Evolutionary conservation across 2,113 vertebrate species (phyloP), one percentile per base, ranked within the genome.

Genomic region (Eulemur macaco): DNA sequence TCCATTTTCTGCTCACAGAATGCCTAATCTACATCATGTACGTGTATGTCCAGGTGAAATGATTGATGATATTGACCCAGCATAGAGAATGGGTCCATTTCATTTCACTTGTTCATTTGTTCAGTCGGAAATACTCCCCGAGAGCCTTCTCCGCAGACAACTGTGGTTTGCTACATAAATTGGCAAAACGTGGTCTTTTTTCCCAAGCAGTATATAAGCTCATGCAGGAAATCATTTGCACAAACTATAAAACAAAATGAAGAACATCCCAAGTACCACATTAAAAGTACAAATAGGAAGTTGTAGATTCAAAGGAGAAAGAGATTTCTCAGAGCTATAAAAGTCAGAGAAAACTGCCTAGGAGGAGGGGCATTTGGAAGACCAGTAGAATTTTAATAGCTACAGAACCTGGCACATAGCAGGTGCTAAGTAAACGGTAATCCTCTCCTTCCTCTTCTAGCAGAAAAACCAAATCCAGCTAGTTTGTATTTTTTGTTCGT

Each of bases 241-340:
- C 37, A 87, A 64, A 82, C 42, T 69, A 3, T 85, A 81, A 91
- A 95, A 91, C 50, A 63, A 69, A 91, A 82, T 91, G 37, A 82
- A 84, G 58, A 93, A n/a, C n/a, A 69, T 80, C 83, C 71, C 78
- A 58, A 21, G 78, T 37, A 10, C 84, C 39, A 81, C 3, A 17
- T 73, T 73, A 52, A 86, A 92, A 83, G 47, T 86, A 60, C 91
- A 94, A 86, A 86, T 92, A 52, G 86, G 85, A 89, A 56, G 45
- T n/a, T 58, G 21, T 58, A 77, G 37, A 66, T 89, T 78, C 45
- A 50, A 66, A 83, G 68, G 73, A 89, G 71, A 89, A 81, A 81
- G n/a, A 27, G 50, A 82, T 34, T 74, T 71, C 47, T 95, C 34
- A 25, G 63, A 47, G 42, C 29, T 73, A 2, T n/a, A 21, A 63